These are phyloP conservation scores for Alectoris magna DNA, from an alignment of 2,797 vertebrate genomes.

Conservation along the genomic window DNA sequence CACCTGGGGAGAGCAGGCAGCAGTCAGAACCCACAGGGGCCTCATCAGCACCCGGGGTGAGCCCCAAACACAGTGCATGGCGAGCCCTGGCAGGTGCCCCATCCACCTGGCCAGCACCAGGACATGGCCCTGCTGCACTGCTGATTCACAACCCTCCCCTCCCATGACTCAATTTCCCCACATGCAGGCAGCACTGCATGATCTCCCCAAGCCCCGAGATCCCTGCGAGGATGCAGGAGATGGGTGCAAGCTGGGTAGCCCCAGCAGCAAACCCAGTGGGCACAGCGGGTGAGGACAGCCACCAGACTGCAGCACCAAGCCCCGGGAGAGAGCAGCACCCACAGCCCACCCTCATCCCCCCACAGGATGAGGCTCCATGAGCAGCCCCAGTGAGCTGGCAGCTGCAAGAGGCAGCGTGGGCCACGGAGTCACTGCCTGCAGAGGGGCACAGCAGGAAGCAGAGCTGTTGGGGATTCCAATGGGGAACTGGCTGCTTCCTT, in stretches of 20 bases:
- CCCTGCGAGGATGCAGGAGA: not conserved
- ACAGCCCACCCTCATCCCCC: not conserved
- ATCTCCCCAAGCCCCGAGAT: not conserved
- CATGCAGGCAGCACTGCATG: rapidly evolving
- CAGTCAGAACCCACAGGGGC: rapidly evolving
- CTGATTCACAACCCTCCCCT: not conserved
- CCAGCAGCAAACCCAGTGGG: not conserved
- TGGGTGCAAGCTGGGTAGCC: not conserved
- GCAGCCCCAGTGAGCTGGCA: not conserved
- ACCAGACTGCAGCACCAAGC: not conserved
- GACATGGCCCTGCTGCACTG: rapidly evolving
- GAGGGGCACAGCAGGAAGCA: rapidly evolving
- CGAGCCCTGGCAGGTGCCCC: not conserved
- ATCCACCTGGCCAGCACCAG: not conserved
- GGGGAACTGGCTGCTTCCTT: not conserved
- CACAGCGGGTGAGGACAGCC: not conserved
- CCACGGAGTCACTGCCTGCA: not conserved
- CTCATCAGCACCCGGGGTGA: rapidly evolving
- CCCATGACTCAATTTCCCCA: not conserved
- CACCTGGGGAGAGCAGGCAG: constrained; percentile 79
- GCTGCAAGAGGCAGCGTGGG: not conserved
- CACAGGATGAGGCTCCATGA: not conserved
- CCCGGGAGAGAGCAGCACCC: not conserved
- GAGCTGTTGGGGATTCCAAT: not conserved
- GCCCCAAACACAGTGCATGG: rapidly evolving